Evolutionary conservation across 2,797 vertebrate genomes (phyloP).

Genomic region (Phalanger gymnotis): DNA sequence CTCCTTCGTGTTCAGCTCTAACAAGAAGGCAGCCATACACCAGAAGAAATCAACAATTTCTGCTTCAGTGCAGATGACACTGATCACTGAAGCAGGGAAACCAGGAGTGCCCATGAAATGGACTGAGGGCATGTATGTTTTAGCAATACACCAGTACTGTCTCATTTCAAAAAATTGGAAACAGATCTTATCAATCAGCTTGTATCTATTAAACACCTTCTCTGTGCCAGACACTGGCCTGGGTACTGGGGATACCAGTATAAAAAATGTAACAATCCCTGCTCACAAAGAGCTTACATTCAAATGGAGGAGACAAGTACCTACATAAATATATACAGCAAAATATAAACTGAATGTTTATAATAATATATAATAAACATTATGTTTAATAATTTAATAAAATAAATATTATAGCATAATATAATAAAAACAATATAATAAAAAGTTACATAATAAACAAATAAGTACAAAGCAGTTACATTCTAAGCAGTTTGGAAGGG

Average conservation of each 20-base stretch:
- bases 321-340: background rate
- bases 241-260: background rate
- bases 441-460: background rate
- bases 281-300: background rate
- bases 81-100: background rate
- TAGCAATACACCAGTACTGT: background rate
- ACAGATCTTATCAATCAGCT: background rate
- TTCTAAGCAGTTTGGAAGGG: background rate
- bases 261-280: background rate
- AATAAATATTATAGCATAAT: too few species aligned
- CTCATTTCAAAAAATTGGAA: background rate
- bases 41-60: background rate
- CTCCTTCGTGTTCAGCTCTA: background rate
- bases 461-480: background rate
- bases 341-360: background rate
- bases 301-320: background rate
- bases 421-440: too few species aligned
- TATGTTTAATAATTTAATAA: too few species aligned
- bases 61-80: background rate
- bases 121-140: background rate
- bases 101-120: background rate
- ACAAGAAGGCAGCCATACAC: background rate
- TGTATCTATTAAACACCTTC: background rate
- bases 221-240: background rate
- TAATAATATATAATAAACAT: too few species aligned